Conservation (phyloP, 2,888 invertebrate species). For the Tortricodes alternella region DNA sequence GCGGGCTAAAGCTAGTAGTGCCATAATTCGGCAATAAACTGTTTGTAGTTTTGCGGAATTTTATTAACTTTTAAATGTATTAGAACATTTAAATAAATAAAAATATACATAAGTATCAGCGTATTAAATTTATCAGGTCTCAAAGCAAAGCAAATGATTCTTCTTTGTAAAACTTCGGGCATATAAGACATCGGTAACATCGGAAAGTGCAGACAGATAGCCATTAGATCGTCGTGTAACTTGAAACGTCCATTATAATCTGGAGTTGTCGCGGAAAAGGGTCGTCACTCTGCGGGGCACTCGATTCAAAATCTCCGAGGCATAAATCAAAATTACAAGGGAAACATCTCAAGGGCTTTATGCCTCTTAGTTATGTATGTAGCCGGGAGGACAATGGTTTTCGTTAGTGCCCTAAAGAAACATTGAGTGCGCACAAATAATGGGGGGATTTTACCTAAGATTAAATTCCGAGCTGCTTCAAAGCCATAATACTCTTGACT, state of each 20-base stretch:
- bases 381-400: constrained; percentile 5
- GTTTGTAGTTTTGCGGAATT: too few relatives aligned
- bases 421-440: constrained; percentile 4
- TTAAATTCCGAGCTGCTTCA: background rate
- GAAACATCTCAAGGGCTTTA: constrained; percentile 56
- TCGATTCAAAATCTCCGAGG: constrained; percentile 48
- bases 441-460: background rate
- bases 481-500: too few relatives aligned
- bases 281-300: constrained; percentile 48
- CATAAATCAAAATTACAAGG: constrained; percentile 72
- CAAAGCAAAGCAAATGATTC: background rate
- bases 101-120: too few relatives aligned
- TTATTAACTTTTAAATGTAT: too few relatives aligned
- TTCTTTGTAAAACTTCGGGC: background rate
- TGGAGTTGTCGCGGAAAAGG: constrained; percentile 53
- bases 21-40: too few relatives aligned
- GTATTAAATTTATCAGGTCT: background rate
- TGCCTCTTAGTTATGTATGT: constrained; percentile 15
- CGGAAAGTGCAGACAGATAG: constrained; percentile 36
- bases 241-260: constrained; percentile 49
- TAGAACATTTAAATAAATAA: too few relatives aligned
- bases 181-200: background rate
- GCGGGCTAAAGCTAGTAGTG: too few relatives aligned
- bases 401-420: constrained; percentile 18
- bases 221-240: constrained; percentile 43